Base-by-base conservation (phyloP, 1,140 invertebrate genomes). In the Neodiprion lecontei region DNA sequence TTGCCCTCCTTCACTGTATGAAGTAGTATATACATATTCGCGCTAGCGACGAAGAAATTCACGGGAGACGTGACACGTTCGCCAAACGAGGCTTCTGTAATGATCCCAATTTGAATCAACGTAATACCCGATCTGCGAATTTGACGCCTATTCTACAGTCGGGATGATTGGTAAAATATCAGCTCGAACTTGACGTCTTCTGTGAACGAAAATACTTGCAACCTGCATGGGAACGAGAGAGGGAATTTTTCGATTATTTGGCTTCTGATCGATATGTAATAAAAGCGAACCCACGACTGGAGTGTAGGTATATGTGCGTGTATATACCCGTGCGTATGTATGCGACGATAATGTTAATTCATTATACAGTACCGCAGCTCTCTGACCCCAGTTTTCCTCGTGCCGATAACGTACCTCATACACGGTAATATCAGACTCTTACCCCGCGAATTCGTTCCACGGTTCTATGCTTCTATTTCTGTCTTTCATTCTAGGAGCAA, bases 401-500 rank as follows among this genome's bases (percentile, higher is more conserved):
- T 17, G 53, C n/a, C 53, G 53, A 61, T 40, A 40, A 40, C 28
- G 28, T 40, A 40, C 28, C 28, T 40, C 28, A 40, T 5, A 40
- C 28, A 12, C 53, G 53, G 53, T 5, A 61, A 61, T 12, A 17
- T 21, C 5, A 61, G 53, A 40, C 28, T 40, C 28, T 40, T 40
- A 40, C 53, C n/a, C 53, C 53, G 53, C 53, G n/a, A 61, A 61
- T 61, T 9, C 53, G n/a, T 8, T 61, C 0, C 53, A 61, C n/a
- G 53, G 9, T 61, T 61, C 53, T 61, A 61, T 61, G 7, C n/a
- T 61, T 61, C 53, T 61, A 61, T 69, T 69, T 21, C 67, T 69
- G 67, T 69, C 67, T 69, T 69, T 69, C 67, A 69, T 23, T 23
- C 40, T 11, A 47, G 67, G 21, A 69, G 67, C 17, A 69, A 23